Base-by-base conservation (phyloP, 2,797 vertebrate genomes). In the Cossypha polioptera region DNA sequence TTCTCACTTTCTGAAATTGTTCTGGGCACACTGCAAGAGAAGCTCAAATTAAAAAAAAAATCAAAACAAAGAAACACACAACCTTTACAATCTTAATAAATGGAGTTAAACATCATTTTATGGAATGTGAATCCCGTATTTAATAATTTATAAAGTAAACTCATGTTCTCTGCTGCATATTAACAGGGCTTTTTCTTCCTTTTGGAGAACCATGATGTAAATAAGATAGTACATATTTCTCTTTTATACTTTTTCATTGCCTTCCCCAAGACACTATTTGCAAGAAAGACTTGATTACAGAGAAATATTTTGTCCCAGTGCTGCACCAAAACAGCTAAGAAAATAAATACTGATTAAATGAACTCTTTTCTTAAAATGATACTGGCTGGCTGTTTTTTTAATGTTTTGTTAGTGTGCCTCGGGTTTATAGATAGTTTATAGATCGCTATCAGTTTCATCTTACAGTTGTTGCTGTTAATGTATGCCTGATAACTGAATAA, bases 131-230 rank as follows among this genome's bases (percentile, higher is more conserved):
- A 77, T 36, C 20, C 7, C 3, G 11, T 26, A 22, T 63, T 94
- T 83, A 86, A 86, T 83, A 93, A 86, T 85, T 92, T 20, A 55
- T 43, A 42, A 75, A 26, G 15, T 55, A 66, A 78, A 79, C 45
- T 67, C 9, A 28, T 63, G 14, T 51, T 8, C 16, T 92, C n/a
- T 74, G 35, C 66, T 90, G n/a, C n/a, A 53, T 84, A 26, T 61
- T 85, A 88, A 86, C 11, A 47, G 7, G 24, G 1, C 0, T 45
- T 77, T 92, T 88, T 55, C 16, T 51, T 81, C 16, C 13, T 87
- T 3, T 57, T 82, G 53, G 18, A 80, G 36, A 88, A 13, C 20
- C 3, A 6, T 62, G 28, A 73, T 87, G 31, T 75, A 92, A 90
- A 73, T 33, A 51, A 68, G 16, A 42, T 20, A n/a, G 21, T 48